Percentiles rank a stretch among this genome's conserved stretches.
Conservation (phyloP, 2,797 vertebrate genomes). For the Premnoplex brunnescens region DNA sequence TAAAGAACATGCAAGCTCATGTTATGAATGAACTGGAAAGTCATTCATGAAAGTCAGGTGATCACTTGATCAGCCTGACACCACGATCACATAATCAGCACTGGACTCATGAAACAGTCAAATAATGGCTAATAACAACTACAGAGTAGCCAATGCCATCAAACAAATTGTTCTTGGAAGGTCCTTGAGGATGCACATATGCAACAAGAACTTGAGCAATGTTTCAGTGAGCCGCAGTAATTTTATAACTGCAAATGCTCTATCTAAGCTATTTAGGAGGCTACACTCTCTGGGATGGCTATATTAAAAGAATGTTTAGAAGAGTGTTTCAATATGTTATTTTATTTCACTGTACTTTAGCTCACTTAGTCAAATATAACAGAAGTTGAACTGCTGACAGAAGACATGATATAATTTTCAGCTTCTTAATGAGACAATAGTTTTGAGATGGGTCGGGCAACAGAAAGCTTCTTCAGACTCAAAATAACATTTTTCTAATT, state of each 20-base stretch:
- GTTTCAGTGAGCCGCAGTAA: neutral
- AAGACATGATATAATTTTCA: neutral
- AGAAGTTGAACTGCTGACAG: neutral
- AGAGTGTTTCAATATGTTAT: neutral
- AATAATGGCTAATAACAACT: neutral
- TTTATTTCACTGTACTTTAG: neutral
- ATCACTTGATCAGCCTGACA: neutral
- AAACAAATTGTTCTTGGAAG: neutral
- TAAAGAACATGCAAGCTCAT: neutral
- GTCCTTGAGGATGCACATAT: neutral
- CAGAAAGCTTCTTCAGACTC: constrained; percentile 12
- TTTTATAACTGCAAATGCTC: neutral
- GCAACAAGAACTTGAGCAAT: neutral
- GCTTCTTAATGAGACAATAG: neutral
- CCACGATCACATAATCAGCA: neutral
- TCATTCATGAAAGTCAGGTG: neutral
- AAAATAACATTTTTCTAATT: constrained; percentile 47
- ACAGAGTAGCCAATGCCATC: neutral
- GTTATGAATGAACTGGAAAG: neutral
- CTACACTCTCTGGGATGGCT: neutral
- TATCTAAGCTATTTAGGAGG: neutral
- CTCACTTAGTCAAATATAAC: neutral
- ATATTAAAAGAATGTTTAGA: neutral
- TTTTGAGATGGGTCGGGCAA: neutral
- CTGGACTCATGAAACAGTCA: neutral